Percentiles rank a stretch among this genome's conserved stretches.
These are phyloP conservation scores for Anoplopoma fimbria DNA, from an alignment of 2,113 vertebrate species.

Conservation along the genomic window DNA sequence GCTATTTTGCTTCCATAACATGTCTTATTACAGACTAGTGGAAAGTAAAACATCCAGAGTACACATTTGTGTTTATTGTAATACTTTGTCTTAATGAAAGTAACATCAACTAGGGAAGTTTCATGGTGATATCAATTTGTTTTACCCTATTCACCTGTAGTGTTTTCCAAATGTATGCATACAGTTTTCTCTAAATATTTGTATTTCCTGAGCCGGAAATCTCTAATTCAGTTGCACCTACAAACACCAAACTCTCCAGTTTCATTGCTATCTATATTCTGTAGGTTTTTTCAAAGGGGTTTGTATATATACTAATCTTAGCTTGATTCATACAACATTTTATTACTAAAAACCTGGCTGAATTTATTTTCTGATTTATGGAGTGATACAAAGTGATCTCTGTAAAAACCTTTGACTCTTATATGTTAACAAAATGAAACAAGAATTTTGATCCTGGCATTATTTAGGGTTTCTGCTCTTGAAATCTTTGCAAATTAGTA, in stretches of 20 bases:
- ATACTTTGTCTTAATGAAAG: background rate
- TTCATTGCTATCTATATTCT: background rate
- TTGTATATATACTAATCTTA: background rate
- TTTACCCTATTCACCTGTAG: no score
- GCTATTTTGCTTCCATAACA: background rate
- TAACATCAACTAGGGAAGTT: background rate
- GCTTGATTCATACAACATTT: background rate
- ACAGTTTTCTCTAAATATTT: no score
- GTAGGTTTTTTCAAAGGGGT: background rate
- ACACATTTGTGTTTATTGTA: background rate
- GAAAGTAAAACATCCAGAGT: background rate
- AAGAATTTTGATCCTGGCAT: no score
- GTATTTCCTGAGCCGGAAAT: no score
- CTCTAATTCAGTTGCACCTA: no score
- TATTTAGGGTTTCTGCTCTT: no score
- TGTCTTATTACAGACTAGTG: background rate
- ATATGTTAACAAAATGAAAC: no score
- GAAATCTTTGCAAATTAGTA: no score
- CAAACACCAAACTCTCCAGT: background rate
- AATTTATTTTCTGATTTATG: no score
- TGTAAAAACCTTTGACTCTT: no score
- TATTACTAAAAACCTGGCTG: background rate
- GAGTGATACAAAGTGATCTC: no score
- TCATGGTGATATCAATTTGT: background rate
- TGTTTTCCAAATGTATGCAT: no score